Evolutionary conservation across 2,888 invertebrate genomes (phyloP), one percentile per base, ranked within the genome.

Genomic region (Creontiades dilutus): DNA sequence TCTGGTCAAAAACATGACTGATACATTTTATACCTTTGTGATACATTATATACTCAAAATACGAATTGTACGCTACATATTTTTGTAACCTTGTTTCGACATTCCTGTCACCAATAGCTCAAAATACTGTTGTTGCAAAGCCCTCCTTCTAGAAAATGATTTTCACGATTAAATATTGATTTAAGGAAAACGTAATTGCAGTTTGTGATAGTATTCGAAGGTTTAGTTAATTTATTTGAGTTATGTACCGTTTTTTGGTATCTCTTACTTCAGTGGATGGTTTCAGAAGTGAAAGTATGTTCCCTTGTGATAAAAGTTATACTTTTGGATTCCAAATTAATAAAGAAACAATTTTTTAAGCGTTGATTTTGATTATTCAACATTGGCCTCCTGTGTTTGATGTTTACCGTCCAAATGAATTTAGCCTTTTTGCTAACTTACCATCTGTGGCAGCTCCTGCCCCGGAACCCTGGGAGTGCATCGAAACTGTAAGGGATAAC

Each of bases 1-100:
- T 57, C 57, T 57, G 57, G 57, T 57, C n/a, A n/a, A 57, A 57
- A 57, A 57, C 57, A 57, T 57, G 57, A 57, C 57, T 57, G 57
- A 57, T 57, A 57, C n/a, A 57, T 37, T 37, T 37, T 37, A 37
- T 37, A 37, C 37, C 57, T n/a, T 57, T 57, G 57, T 57, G 57
- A 57, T 57, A 57, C 1, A 7, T 57, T n/a, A n/a, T n/a, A 57
- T 57, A 57, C 7, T n/a, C 14, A 7, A 16, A n/a, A 14, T n/a
- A n/a, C 57, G n/a, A 57, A 57, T 57, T 57, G n/a, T 14, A 57
- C 57, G n/a, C n/a, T 57, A n/a, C 57, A n/a, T 57, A 57, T 57
- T 57, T 57, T 57, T 57, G 57, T 57, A 57, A 57, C 57, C 57
- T 57, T 57, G 57, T 57, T 57, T n/a, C 7, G 57, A 57, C 57